Percentiles rank a stretch among this genome's conserved stretches.
Evolutionary conservation across 2,797 vertebrate genomes (phyloP).

Genomic region (Halcyon badia): DNA sequence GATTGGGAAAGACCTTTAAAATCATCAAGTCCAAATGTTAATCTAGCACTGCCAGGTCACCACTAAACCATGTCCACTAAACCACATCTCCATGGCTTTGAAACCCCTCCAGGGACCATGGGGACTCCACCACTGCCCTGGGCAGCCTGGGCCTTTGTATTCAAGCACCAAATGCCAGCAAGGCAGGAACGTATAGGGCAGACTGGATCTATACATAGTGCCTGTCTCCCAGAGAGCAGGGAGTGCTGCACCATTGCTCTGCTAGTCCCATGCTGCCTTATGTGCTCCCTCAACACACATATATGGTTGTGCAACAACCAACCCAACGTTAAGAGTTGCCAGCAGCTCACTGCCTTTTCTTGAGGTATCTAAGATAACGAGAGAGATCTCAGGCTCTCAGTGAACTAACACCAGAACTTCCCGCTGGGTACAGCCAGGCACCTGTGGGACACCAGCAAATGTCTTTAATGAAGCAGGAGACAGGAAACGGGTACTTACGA

Average conservation of each 20-base stretch:
- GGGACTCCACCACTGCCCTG: too few species aligned
- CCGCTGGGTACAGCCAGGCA: neutral
- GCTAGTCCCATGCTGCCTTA: rapidly evolving
- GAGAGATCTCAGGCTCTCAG: neutral
- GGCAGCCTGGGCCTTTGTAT: neutral
- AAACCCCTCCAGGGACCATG: too few species aligned
- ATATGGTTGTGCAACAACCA: neutral
- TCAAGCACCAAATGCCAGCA: neutral
- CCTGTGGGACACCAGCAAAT: neutral
- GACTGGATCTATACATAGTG: neutral
- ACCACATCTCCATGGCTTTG: too few species aligned
- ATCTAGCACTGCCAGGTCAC: too few species aligned
- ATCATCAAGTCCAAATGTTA: too few species aligned
- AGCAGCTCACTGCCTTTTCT: neutral
- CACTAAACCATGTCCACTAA: too few species aligned
- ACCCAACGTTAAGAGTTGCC: neutral
- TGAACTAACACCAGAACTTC: neutral
- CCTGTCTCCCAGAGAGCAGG: neutral
- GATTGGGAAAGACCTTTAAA: too few species aligned
- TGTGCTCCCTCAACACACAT: neutral
- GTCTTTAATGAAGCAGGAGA: neutral
- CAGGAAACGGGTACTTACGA: constrained; percentile 77
- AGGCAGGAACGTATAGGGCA: neutral
- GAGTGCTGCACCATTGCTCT: neutral
- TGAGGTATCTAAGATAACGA: neutral